Evolutionary conservation across 2,113 vertebrate species (phyloP).

Genomic region (Neodontobutis hainanensis): DNA sequence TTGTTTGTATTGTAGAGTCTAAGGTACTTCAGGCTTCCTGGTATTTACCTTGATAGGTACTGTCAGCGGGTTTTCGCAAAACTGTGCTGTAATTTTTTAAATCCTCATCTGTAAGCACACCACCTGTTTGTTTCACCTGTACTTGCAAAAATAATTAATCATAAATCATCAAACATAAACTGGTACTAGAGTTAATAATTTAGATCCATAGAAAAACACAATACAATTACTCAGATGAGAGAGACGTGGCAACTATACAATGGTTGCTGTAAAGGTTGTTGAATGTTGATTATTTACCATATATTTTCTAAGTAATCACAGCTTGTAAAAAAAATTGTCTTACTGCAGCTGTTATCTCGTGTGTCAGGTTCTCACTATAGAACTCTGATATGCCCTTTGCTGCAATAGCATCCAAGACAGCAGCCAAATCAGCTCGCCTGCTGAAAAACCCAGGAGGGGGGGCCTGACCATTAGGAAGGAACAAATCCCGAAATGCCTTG

Average conservation of each 20-base stretch:
- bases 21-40: background rate
- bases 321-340: conserved; percentile 41
- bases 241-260: too few species aligned
- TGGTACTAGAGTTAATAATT: too few species aligned
- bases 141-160: background rate
- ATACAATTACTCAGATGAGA: too few species aligned
- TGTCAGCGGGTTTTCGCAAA: conserved; percentile 85
- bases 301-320: background rate
- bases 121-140: conserved; percentile 85
- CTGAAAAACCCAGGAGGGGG: conserved; percentile 82
- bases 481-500: conserved; percentile 82
- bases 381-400: conserved; percentile 83
- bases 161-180: background rate
- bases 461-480: conserved; percentile 82
- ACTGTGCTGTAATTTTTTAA: conserved; percentile 90
- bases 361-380: conserved; percentile 88
- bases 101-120: conserved; percentile 89
- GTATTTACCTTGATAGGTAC: conserved; percentile 86
- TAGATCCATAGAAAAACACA: too few species aligned
- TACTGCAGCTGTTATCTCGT: conserved; percentile 90
- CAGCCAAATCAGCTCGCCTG: conserved; percentile 85
- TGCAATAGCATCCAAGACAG: conserved; percentile 84
- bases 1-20: background rate
- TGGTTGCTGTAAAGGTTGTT: background rate
- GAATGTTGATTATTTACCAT: background rate